Evolutionary conservation across 2,888 invertebrate species (phyloP), one percentile per base, ranked within the genome.

Genomic region (Hemaris fuciformis): DNA sequence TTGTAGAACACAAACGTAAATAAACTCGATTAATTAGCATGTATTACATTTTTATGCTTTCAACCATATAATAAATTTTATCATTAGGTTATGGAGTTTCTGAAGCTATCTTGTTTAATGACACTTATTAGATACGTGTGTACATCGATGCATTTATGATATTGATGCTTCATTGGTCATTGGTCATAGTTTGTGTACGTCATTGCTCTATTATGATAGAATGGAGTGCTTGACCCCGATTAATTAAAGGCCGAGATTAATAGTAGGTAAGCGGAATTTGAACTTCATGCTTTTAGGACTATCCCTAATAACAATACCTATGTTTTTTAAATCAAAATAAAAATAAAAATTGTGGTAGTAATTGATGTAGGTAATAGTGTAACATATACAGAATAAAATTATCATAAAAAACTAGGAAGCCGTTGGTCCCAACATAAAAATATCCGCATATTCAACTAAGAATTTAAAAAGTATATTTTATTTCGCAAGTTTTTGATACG

Each of bases 171-270:
- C 34, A 31, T 42, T 57, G 43, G 22, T n/a, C n/a, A 45, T 57
- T 45, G 31, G n/a, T n/a, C n/a, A n/a, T n/a, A 31, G 22, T 41
- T 31, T n/a, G 22, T 13, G 22, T 18, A 61, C 57, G 57, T 61
- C 27, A 57, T 43, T 61, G 43, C 27, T 61, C 23, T 56, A 61
- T 61, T 56, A 61, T 56, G 61, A 43, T 56, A 43, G 45, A 57
- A 46, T 23, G 38, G 43, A 56, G 31, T 45, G 31, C 34, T 45
- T 61, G 57, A 61, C 57, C 57, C 22, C 45, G 56, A 57, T 45
- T 61, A 61, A 61, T 57, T 56, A 43, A 57, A 43, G 41, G 8
- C 22, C 20, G 15, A 61, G 34, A 57, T 57, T 59, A 48, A 46
- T 46, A 2, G 4, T 46, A n/a, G n/a, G n/a, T n/a, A 25, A 23